phyloP scores from a whole-genome alignment of 2,113 vertebrate genomes.

The Macrotis lagotis region DNA sequence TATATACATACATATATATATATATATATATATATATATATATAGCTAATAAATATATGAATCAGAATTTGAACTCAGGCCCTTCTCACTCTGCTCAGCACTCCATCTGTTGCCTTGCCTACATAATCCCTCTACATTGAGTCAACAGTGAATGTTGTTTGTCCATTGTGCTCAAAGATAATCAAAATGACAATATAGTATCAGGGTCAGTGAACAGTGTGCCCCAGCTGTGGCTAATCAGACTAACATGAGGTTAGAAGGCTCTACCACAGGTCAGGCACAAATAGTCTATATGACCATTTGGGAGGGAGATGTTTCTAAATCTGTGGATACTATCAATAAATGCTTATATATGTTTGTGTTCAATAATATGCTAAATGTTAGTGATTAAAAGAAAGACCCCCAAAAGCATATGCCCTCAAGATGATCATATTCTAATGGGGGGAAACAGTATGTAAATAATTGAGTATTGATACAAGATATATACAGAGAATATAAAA shows the following conservation, averaged over 20 bases:
- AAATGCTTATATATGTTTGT: background rate
- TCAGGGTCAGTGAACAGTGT: no score
- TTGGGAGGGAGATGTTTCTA: no score
- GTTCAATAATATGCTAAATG: background rate
- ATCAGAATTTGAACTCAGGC: background rate
- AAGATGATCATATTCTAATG: background rate
- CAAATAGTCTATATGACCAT: no score
- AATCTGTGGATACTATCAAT: background rate
- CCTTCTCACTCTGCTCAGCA: background rate
- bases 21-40: no score
- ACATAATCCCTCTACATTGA: background rate
- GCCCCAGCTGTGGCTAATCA: no score
- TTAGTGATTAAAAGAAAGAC: background rate
- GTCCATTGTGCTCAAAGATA: no score
- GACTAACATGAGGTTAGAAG: no score
- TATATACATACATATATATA: no score
- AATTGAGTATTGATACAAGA: background rate
- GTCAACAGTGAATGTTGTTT: background rate
- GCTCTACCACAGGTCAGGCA: no score
- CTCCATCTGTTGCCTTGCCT: background rate
- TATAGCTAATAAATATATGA: background rate
- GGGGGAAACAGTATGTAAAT: background rate
- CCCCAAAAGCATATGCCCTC: background rate
- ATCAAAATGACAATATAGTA: no score
- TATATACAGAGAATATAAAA: background rate